phyloP scores from a whole-genome alignment of 2,113 vertebrate species.

The Sturnus vulgaris region DNA sequence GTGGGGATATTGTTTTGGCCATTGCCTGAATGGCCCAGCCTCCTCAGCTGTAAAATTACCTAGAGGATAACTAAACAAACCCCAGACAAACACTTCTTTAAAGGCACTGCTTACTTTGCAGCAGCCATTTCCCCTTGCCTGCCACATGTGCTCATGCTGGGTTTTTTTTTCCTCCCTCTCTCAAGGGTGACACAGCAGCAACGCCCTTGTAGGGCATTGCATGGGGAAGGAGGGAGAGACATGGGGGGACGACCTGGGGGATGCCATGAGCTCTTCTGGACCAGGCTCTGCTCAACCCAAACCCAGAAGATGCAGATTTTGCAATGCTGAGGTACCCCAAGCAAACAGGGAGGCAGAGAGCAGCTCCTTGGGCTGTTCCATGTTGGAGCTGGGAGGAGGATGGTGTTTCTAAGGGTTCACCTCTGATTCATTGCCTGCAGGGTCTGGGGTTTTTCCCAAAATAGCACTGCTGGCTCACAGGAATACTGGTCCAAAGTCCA shows the following conservation, averaged over 20 bases:
- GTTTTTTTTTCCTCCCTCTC: slow-evolving; percentile 2
- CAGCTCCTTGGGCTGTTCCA: rapidly evolving
- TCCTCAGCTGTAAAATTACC: slow-evolving; percentile 70
- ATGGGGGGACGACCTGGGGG: rapidly evolving
- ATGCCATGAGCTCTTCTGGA: not conserved
- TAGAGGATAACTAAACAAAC: slow-evolving; percentile 70
- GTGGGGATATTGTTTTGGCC: slow-evolving; percentile 66
- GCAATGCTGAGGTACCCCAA: rapidly evolving
- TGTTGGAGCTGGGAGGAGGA: not conserved
- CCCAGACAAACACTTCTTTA: slow-evolving; percentile 68
- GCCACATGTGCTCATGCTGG: not conserved
- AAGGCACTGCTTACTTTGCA: slow-evolving; percentile 58
- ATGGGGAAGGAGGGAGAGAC: not conserved
- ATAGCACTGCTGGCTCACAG: not conserved
- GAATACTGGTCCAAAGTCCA: not conserved
- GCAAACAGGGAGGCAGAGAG: not conserved
- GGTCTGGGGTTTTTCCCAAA: not conserved
- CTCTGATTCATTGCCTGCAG: not conserved
- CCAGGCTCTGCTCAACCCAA: not conserved
- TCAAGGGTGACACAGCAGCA: not conserved
- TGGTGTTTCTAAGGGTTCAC: not conserved
- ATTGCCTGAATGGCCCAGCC: slow-evolving; percentile 24
- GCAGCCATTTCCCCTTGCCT: slow-evolving; percentile 42
- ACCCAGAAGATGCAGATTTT: not conserved
- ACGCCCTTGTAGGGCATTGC: not conserved